Evolutionary conservation across 2,113 vertebrate species (phyloP).

Genomic region (Acanthisitta chloris): DNA sequence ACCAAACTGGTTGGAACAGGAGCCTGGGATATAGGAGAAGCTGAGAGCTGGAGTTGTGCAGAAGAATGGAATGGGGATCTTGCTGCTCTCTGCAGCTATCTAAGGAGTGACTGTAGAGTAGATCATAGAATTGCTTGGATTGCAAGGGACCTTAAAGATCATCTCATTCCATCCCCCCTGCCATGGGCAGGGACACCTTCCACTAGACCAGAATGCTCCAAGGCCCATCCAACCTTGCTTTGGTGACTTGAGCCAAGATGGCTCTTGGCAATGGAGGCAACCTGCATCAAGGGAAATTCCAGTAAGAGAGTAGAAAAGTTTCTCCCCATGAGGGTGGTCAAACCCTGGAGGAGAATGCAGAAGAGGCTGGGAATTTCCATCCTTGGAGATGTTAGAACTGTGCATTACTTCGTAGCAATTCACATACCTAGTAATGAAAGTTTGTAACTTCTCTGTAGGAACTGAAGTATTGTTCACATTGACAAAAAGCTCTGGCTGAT

Average conservation of each 20-base stretch:
- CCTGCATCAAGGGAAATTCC: not conserved
- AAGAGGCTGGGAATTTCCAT: not conserved
- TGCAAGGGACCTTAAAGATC: not conserved
- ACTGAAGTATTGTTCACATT: too few relatives aligned
- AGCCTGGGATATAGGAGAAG: not conserved
- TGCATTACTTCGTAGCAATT: too few relatives aligned
- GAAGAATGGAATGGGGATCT: not conserved
- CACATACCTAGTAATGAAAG: not conserved
- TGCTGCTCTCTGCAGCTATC: accelerated
- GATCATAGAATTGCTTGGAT: too few relatives aligned
- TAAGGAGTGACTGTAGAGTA: not conserved
- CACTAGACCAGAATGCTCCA: not conserved
- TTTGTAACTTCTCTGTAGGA: not conserved
- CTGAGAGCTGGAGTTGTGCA: not conserved
- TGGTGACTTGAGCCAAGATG: not conserved
- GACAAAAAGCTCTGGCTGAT: not conserved
- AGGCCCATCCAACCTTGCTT: not conserved
- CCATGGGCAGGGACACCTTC: not conserved
- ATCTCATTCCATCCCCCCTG: not conserved
- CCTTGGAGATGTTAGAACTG: not conserved
- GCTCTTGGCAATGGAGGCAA: accelerated
- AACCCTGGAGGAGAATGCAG: not conserved
- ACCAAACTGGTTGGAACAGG: not conserved
- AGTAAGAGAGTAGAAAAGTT: not conserved
- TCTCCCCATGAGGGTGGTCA: not conserved